phyloP scores from a whole-genome alignment of 2,797 vertebrate genomes.

The Eulemur coronatus region DNA sequence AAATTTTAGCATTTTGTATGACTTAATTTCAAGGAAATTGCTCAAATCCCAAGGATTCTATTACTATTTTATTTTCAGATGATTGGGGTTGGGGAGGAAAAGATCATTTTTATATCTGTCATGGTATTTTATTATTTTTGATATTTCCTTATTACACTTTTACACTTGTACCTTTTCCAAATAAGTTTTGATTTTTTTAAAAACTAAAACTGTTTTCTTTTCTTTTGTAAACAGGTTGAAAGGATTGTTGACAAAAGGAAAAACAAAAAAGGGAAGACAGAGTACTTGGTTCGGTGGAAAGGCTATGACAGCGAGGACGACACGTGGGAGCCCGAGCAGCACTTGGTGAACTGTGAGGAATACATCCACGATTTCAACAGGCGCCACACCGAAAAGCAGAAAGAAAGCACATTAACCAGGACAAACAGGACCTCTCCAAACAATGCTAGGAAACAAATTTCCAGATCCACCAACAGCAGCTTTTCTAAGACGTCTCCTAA shows the following conservation, averaged over 20 bases:
- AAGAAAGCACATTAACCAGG: slow-evolving; percentile 86
- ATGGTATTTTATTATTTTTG: background rate
- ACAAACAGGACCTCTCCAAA: slow-evolving; percentile 91
- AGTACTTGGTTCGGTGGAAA: slow-evolving; percentile 96
- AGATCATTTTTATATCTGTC: background rate
- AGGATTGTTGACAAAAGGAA: slow-evolving; percentile 94
- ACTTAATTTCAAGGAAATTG: background rate
- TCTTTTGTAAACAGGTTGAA: slow-evolving; percentile 89
- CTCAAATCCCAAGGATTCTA: background rate
- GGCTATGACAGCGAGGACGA: slow-evolving; percentile 94
- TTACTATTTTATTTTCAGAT: background rate
- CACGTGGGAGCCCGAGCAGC: slow-evolving; percentile 96
- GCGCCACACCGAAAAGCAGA: slow-evolving; percentile 87
- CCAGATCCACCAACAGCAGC: slow-evolving; percentile 87
- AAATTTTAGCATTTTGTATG: background rate
- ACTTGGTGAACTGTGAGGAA: slow-evolving; percentile 94
- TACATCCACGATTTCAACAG: slow-evolving; percentile 96
- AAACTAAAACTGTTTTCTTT: slow-evolving; percentile 30
- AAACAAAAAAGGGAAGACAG: slow-evolving; percentile 94
- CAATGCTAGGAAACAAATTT: slow-evolving; percentile 89
- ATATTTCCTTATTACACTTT: background rate
- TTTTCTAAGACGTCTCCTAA: slow-evolving; percentile 86
- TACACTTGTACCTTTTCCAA: background rate
- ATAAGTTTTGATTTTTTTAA: background rate
- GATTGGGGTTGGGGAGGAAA: background rate